Percentiles rank a stretch among this genome's conserved stretches.
phyloP scores from a whole-genome alignment of 2,797 vertebrate species.

The Ptychadena robeensis region DNA sequence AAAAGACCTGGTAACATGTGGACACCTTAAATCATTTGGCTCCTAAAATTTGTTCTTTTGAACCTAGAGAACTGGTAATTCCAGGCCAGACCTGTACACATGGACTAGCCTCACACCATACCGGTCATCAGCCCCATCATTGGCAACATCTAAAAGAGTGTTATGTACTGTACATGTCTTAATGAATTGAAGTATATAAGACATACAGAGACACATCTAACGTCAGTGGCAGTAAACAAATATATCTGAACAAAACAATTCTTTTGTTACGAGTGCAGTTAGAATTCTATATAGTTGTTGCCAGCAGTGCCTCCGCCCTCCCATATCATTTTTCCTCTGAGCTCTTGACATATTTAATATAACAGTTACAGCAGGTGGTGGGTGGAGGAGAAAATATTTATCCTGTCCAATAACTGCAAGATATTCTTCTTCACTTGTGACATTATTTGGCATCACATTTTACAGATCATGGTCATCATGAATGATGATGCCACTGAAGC shows the following conservation, averaged over 20 bases:
- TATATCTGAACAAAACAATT: background rate
- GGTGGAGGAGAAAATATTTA: background rate
- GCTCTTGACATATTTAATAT: background rate
- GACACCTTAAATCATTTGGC: no score
- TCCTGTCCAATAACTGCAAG: background rate
- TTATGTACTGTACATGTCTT: no score
- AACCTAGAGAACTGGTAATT: no score
- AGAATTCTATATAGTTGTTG: background rate
- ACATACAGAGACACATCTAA: no score
- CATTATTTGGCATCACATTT: conserved; percentile 1
- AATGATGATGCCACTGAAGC: conserved; percentile 32
- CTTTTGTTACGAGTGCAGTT: background rate
- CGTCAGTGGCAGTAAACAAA: background rate
- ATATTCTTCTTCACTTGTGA: background rate
- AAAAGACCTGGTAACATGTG: no score
- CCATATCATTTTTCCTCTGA: background rate
- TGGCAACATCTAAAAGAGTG: no score
- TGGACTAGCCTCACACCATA: no score
- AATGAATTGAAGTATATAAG: no score
- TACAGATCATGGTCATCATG: conserved; percentile 23
- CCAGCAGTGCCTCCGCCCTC: background rate
- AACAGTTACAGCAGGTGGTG: conserved; percentile 29
- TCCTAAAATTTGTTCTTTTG: no score
- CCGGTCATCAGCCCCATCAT: no score
- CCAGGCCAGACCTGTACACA: no score